These are phyloP conservation scores for Chloroceryle aenea DNA, from an alignment of 2,113 vertebrate species.

Conservation along the genomic window DNA sequence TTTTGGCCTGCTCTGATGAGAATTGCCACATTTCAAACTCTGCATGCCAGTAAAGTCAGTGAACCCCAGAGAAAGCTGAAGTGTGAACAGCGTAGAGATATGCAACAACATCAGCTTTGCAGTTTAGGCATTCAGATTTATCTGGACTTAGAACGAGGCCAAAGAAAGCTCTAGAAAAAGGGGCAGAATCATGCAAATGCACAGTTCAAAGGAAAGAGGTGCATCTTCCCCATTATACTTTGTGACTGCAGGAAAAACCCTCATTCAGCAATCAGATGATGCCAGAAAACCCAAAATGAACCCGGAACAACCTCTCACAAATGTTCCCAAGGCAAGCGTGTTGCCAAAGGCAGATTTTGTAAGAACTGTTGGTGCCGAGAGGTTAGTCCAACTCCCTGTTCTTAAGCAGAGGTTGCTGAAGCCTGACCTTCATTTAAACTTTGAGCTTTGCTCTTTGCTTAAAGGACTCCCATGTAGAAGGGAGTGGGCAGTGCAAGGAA, in stretches of 20 bases:
- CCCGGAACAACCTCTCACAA: not conserved
- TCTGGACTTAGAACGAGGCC: not conserved
- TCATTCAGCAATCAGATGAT: not conserved
- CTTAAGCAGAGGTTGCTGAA: not conserved
- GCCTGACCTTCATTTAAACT: conserved; percentile 15
- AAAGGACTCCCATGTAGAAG: not conserved
- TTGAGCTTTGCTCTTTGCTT: not conserved
- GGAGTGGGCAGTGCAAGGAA: not conserved
- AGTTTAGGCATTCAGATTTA: not conserved
- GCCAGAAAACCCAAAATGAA: not conserved
- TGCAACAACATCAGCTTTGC: not conserved
- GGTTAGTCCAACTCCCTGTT: not conserved
- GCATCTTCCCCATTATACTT: not conserved
- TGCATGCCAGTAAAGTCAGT: not conserved
- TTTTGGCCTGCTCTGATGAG: not conserved
- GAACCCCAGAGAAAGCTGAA: not conserved
- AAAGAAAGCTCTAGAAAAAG: not conserved
- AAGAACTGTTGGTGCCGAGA: not conserved
- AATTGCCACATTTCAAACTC: not conserved
- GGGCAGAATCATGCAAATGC: not conserved
- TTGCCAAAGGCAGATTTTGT: not conserved
- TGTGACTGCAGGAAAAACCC: not conserved
- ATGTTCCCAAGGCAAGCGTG: not conserved
- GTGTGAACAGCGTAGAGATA: not conserved
- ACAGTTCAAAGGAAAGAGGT: not conserved